These are phyloP conservation scores for Psittacula derbiana DNA, from an alignment of 2,797 vertebrate genomes.

Conservation along the genomic window DNA sequence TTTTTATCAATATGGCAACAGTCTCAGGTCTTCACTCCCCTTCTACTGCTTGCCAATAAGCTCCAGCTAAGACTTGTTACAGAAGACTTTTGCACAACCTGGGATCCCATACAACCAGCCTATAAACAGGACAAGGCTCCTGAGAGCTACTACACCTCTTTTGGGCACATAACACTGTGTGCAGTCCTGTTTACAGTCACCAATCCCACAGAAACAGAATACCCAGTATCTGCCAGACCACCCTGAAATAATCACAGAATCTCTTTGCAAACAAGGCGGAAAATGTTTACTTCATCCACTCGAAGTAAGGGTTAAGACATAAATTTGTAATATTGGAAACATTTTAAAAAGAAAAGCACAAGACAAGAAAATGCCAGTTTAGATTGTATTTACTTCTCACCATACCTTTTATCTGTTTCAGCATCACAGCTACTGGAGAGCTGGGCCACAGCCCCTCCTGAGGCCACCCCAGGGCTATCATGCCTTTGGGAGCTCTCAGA, in stretches of 20 bases:
- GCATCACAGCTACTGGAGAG: neutral
- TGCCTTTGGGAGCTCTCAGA: neutral
- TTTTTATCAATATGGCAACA: neutral
- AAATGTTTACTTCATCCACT: neutral
- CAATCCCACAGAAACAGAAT: neutral
- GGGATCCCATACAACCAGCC: neutral
- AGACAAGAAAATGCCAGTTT: neutral
- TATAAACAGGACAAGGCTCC: neutral
- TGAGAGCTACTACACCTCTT: neutral
- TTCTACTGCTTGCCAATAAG: neutral
- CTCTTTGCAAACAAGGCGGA: neutral
- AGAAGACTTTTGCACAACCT: neutral
- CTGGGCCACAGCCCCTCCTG: neutral
- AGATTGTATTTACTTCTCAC: neutral
- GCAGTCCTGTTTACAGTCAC: neutral
- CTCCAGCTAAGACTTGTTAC: neutral
- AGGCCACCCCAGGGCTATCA: accelerated
- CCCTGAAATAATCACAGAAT: neutral
- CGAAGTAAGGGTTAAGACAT: neutral
- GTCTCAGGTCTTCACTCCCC: neutral
- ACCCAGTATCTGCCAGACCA: neutral
- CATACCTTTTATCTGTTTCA: neutral
- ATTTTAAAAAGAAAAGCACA: neutral
- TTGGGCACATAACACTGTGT: neutral
- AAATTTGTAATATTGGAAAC: neutral